Conservation (phyloP, 2,797 vertebrate species). For the Pristis pectinata region DNA sequence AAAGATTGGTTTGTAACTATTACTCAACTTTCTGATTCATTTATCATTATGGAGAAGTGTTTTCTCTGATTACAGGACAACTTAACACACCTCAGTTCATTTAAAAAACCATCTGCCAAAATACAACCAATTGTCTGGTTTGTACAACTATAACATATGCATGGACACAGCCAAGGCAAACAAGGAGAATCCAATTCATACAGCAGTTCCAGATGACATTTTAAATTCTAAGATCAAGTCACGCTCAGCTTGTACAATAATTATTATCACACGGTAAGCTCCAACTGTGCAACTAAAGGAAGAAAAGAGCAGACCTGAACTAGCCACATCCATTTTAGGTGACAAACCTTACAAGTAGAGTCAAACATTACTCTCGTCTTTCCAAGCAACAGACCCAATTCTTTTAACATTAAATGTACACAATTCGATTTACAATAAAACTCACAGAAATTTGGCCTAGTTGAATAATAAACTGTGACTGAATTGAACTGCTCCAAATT, state of each 20-base stretch:
- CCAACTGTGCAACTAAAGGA: background rate
- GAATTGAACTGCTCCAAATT: background rate
- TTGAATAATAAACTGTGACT: background rate
- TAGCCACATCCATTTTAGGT: background rate
- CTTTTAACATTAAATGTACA: too few species aligned
- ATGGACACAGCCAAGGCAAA: background rate
- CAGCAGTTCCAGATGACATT: background rate
- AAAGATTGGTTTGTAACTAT: background rate
- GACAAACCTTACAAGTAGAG: background rate
- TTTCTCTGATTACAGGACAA: background rate
- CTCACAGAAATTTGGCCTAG: background rate
- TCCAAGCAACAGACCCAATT: background rate
- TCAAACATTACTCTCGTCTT: background rate
- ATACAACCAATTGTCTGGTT: slow-evolving; percentile 20
- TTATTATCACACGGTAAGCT: background rate
- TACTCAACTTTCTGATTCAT: background rate
- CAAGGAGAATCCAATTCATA: slow-evolving; percentile 1
- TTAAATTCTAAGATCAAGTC: slow-evolving; percentile 24
- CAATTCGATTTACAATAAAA: background rate
- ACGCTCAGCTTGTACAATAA: background rate
- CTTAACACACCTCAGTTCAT: slow-evolving; percentile 21
- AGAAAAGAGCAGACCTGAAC: background rate
- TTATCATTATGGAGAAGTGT: background rate
- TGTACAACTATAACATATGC: slow-evolving; percentile 12
- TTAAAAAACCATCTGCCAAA: slow-evolving; percentile 11